Percentiles rank a stretch among this genome's conserved stretches.
phyloP scores from a whole-genome alignment of 2,797 vertebrate species.

The Hippopotamyrus pictus region DNA sequence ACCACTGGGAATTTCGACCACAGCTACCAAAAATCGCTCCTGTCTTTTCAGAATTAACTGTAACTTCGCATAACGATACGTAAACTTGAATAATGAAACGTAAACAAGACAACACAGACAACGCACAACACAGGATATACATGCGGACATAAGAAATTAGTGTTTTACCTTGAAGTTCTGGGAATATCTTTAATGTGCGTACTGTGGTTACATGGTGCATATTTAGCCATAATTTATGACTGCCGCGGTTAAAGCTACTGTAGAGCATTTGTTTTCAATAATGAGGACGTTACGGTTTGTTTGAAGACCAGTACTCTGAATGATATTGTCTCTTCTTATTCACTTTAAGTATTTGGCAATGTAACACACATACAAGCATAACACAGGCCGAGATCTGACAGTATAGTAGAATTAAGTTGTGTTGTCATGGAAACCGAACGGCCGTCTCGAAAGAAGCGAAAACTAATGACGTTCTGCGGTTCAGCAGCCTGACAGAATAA shows the following conservation, averaged over 20 bases:
- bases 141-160: not conserved
- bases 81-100: not conserved
- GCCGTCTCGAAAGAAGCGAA: not conserved
- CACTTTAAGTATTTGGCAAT: not conserved
- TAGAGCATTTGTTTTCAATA: not conserved
- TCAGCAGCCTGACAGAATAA: not conserved
- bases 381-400: not conserved
- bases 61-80: not conserved
- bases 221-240: not conserved
- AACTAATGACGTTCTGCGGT: not conserved
- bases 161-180: not conserved
- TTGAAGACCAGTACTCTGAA: not conserved
- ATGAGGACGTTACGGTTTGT: not conserved
- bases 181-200: not conserved
- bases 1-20: not conserved
- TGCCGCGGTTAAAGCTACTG: not conserved
- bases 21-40: not conserved
- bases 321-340: not conserved
- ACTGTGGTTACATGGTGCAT: not conserved
- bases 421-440: conserved; percentile 17
- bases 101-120: not conserved
- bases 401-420: conserved; percentile 1
- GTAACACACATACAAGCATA: not conserved
- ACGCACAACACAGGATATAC: not conserved
- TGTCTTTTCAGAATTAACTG: not conserved